These are phyloP conservation scores for Lytechinus pictus DNA, from an alignment of 35 echinoderm and acorn worm genomes.

Conservation along the genomic window DNA sequence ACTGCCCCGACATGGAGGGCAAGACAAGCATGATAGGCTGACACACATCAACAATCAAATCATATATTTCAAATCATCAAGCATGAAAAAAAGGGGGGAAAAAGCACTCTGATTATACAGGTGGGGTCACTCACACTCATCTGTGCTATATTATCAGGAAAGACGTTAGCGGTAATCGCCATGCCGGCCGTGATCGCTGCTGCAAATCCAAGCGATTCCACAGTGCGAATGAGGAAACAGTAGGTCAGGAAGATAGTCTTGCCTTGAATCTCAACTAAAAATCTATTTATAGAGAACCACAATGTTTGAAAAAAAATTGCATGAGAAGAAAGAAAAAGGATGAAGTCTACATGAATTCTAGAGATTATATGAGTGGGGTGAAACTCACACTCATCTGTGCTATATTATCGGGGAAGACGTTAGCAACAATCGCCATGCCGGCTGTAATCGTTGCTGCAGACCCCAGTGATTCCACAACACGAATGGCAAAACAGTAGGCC, in stretches of 20 bases:
- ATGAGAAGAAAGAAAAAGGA: no score
- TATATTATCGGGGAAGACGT: constrained; percentile 76
- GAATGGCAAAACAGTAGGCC: constrained; percentile 63
- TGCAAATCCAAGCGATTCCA: constrained; percentile 68
- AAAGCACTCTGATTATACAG: neutral
- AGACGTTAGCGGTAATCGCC: constrained; percentile 72
- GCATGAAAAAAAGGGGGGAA: neutral
- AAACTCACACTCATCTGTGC: constrained; percentile 65
- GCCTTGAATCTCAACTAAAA: constrained; percentile 65
- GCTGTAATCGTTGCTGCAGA: constrained; percentile 62
- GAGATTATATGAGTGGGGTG: no score
- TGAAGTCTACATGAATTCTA: no score
- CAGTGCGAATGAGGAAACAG: constrained; percentile 63
- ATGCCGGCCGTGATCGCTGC: constrained; percentile 63
- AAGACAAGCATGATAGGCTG: no score
- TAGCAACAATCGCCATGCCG: constrained; percentile 64
- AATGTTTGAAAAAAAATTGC: neutral
- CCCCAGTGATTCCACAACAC: constrained; percentile 62
- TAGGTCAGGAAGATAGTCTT: constrained; percentile 57
- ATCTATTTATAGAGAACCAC: constrained; percentile 5
- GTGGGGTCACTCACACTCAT: constrained; percentile 62
- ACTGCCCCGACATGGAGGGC: no score
- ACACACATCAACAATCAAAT: neutral
- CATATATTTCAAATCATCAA: neutral
- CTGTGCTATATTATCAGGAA: constrained; percentile 74